Evolutionary conservation across 2,888 invertebrate species (phyloP), one percentile per base, ranked within the genome.

Genomic region (Odontocerum albicorne): DNA sequence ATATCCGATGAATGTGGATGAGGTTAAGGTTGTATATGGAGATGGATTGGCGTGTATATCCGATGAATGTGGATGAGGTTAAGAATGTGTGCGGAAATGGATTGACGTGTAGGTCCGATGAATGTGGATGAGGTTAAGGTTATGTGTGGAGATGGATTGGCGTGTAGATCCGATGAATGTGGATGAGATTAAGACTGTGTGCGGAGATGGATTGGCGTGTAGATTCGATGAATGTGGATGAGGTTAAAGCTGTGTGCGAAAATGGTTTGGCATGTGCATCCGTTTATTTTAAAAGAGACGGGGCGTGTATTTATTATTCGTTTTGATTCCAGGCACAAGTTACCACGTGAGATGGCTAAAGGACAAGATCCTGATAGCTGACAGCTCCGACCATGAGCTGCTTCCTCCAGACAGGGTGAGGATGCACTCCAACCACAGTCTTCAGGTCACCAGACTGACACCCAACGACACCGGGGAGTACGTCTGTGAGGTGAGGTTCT

Each of bases 271-370:
- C 27, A 10, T 27, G 27, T 27, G 27, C 10, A 7, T 27, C 27
- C 27, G 27, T 27, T 27, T 27, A 4, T 27, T 27, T n/a, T n/a
- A n/a, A n/a, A n/a, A n/a, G n/a, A n/a, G n/a, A n/a, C n/a, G n/a
- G n/a, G n/a, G n/a, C n/a, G n/a, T n/a, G n/a, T 35, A 8, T 4
- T 12, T 2, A 1, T 12, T 12, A 13, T 35, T 35, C 19, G 3
- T 12, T n/a, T n/a, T n/a, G n/a, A n/a, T 49, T 39, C 31, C 72
- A 86, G 87, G 82, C 52, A 70, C 74, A 1, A 75, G 76, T 43
- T 75, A 80, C 62, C 81, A 81, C 55, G 83, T 90, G 46, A 82
- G 85, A 64, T 90, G 89, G 88, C 84, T 85, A 72, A 84, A 86
- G 66, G 82, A 86, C 66, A 71, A 70, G 2, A 70, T 86, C 0